Conservation (phyloP, 2,113 vertebrate genomes). For the Macrotis lagotis region DNA sequence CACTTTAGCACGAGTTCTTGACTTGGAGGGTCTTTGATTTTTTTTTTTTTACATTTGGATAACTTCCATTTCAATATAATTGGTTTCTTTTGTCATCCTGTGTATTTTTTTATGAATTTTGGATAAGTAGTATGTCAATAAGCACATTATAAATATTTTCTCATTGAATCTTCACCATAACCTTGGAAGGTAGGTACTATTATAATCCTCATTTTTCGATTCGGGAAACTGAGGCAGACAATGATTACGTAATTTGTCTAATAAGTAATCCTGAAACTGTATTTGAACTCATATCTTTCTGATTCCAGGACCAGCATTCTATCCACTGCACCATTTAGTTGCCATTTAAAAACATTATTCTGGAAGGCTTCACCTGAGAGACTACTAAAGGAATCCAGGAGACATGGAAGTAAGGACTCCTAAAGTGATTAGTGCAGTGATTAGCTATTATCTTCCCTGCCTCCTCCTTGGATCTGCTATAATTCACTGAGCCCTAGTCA, state of each 20-base stretch:
- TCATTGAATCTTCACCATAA: neutral
- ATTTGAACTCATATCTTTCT: neutral
- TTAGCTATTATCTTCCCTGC: neutral
- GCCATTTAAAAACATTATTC: neutral
- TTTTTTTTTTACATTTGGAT: neutral
- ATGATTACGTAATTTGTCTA: neutral
- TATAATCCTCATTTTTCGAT: neutral
- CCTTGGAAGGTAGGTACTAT: neutral
- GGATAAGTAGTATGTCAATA: neutral
- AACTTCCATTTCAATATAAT: neutral
- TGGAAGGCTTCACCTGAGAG: neutral
- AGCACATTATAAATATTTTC: neutral
- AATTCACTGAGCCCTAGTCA: neutral
- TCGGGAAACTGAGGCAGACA: neutral
- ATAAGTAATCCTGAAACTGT: neutral
- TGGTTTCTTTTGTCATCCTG: neutral
- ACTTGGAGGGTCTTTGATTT: neutral
- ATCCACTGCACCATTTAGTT: neutral
- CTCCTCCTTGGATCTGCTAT: neutral
- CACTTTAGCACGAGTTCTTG: no score
- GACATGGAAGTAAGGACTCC: neutral
- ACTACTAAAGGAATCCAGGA: neutral
- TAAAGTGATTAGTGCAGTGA: neutral
- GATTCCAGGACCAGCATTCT: no score
- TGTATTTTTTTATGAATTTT: neutral